Conservation (phyloP, 2,797 vertebrate genomes). For the Enteromius thamalakanensis region DNA sequence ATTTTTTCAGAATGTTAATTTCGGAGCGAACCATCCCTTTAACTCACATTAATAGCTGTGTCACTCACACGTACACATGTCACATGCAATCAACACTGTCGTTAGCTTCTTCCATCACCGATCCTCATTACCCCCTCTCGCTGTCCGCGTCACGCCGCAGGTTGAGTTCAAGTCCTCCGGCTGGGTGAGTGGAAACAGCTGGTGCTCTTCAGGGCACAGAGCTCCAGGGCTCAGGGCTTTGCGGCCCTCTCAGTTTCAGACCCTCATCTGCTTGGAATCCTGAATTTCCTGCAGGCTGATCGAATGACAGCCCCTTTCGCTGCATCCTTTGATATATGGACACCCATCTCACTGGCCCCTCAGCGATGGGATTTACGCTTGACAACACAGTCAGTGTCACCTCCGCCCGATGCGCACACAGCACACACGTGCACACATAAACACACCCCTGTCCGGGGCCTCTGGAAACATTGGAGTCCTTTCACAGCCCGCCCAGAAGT, state of each 20-base stretch:
- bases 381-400: slow-evolving; percentile 86
- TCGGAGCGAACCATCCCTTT: neutral
- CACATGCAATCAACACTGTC: slow-evolving; percentile 66
- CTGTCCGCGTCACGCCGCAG: slow-evolving; percentile 76
- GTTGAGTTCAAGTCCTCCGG: slow-evolving; percentile 85
- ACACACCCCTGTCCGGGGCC: slow-evolving; percentile 52
- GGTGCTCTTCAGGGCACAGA: slow-evolving; percentile 71
- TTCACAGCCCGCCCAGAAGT: slow-evolving; percentile 79
- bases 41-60: neutral
- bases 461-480: slow-evolving; percentile 78
- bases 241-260: slow-evolving; percentile 82
- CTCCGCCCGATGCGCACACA: slow-evolving; percentile 73
- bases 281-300: slow-evolving; percentile 84
- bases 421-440: slow-evolving; percentile 50
- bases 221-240: slow-evolving; percentile 71
- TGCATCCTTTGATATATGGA: slow-evolving; percentile 85
- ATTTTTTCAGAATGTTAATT: neutral
- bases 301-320: slow-evolving; percentile 80
- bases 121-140: slow-evolving; percentile 62
- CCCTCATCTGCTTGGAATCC: slow-evolving; percentile 87
- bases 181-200: slow-evolving; percentile 88
- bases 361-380: slow-evolving; percentile 84
- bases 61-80: slow-evolving; percentile 44
- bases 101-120: slow-evolving; percentile 59
- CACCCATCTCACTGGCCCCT: slow-evolving; percentile 81